Percentiles rank a stretch among this genome's conserved stretches.
Evolutionary conservation across 2,888 invertebrate genomes (phyloP).

Genomic region (Tholera decimalis): DNA sequence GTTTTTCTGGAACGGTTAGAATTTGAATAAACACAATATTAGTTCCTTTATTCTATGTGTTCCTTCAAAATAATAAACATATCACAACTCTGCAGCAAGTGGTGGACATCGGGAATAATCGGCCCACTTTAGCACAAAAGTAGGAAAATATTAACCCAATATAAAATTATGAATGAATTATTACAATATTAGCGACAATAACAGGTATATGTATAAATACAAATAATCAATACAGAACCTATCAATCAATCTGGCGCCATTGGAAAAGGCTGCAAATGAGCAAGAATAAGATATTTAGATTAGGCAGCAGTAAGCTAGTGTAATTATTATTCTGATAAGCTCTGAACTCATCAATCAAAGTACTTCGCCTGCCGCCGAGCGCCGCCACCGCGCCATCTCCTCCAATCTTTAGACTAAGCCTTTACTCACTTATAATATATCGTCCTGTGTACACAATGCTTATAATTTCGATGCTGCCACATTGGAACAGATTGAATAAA

Average conservation of each 20-base stretch:
- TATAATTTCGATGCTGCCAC: constrained; percentile 34
- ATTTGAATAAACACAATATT: background rate
- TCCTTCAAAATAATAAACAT: background rate
- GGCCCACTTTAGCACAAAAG: too few relatives aligned
- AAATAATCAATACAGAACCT: constrained; percentile 45
- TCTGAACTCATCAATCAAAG: constrained; percentile 76
- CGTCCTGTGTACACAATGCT: constrained; percentile 34
- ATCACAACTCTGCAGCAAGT: background rate
- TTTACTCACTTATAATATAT: constrained; percentile 51
- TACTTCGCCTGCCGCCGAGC: constrained; percentile 65
- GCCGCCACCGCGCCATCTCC: too few relatives aligned
- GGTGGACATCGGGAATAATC: too few relatives aligned
- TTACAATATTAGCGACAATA: constrained; percentile 10
- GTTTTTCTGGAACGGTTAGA: constrained; percentile 14
- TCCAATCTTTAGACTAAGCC: constrained; percentile 63
- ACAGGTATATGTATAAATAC: constrained; percentile 21
- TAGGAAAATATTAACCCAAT: background rate
- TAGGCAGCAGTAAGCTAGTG: constrained; percentile 60
- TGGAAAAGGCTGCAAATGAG: constrained; percentile 54
- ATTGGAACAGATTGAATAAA: constrained; percentile 33
- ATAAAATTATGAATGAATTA: constrained; percentile 11
- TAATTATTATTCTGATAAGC: constrained; percentile 71
- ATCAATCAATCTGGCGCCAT: constrained; percentile 63
- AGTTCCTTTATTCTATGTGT: background rate
- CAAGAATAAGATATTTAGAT: constrained; percentile 67